Conservation (phyloP, 2,113 vertebrate species). For the Carassius gibelio region DNA sequence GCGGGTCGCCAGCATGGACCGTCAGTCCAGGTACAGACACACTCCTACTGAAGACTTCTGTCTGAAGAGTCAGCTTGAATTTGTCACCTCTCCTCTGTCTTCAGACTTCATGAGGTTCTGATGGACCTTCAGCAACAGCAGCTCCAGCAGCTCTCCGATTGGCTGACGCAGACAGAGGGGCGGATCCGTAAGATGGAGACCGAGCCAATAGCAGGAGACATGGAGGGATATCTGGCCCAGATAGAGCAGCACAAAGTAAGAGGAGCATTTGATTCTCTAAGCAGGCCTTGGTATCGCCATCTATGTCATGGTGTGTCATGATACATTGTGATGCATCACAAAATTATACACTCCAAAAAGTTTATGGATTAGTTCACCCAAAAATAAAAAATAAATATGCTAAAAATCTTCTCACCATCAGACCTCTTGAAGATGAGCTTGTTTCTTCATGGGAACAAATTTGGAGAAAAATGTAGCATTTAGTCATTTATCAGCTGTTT, state of each 20-base stretch:
- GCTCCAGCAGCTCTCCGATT: slow-evolving; percentile 90
- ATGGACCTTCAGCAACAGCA: slow-evolving; percentile 96
- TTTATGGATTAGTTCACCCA: neutral
- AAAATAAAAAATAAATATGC: too few relatives aligned
- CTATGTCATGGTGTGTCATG: neutral
- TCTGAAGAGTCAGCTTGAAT: neutral
- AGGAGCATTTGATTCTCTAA: neutral
- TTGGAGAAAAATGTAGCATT: too few relatives aligned
- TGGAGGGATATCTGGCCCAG: slow-evolving; percentile 81
- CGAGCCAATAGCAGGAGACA: slow-evolving; percentile 71
- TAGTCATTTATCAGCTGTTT: too few relatives aligned
- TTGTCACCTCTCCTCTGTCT: neutral
- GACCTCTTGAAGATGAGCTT: too few relatives aligned
- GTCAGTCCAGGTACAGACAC: slow-evolving; percentile 86
- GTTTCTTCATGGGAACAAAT: too few relatives aligned
- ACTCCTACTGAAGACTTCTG: neutral
- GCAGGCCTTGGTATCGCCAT: neutral
- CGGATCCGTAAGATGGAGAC: slow-evolving; percentile 90
- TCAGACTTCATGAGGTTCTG: slow-evolving; percentile 91
- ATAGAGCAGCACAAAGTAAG: slow-evolving; percentile 89
- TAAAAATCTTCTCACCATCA: too few relatives aligned
- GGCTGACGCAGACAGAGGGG: slow-evolving; percentile 88
- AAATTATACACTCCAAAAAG: too few relatives aligned
- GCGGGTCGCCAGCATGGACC: slow-evolving; percentile 93
- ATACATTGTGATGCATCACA: neutral